These are phyloP conservation scores for Agriotes lineatus DNA, from an alignment of 2,888 invertebrate species.

Conservation along the genomic window DNA sequence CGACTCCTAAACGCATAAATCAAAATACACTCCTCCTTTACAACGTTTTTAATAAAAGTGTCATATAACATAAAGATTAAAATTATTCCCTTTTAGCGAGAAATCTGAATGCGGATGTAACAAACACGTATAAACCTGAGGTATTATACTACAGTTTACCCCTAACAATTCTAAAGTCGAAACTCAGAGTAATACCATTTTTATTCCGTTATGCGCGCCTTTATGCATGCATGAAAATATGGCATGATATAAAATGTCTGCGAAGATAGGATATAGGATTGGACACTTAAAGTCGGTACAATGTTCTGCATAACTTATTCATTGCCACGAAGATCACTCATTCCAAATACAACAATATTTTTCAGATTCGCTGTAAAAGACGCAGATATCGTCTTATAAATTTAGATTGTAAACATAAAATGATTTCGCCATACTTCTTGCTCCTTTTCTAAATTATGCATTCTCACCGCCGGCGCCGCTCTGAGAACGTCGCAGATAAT, in stretches of 20 bases:
- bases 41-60: too few relatives aligned
- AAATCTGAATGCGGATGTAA: too few relatives aligned
- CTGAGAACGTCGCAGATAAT: too few relatives aligned
- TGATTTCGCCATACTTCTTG: neutral
- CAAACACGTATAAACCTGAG: too few relatives aligned
- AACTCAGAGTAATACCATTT: neutral
- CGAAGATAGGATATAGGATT: slow-evolving; percentile 7
- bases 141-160: neutral
- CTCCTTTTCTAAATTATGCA: slow-evolving; percentile 1
- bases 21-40: too few relatives aligned
- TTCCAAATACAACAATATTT: slow-evolving; percentile 16
- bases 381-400: neutral
- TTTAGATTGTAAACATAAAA: neutral
- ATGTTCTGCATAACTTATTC: slow-evolving; percentile 19
- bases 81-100: too few relatives aligned
- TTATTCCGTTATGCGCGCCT: slow-evolving; percentile 2
- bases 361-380: neutral
- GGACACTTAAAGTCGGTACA: slow-evolving; percentile 17
- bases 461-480: neutral
- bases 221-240: slow-evolving; percentile 13
- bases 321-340: slow-evolving; percentile 12
- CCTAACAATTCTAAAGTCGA: neutral
- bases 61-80: too few relatives aligned
- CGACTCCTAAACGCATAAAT: too few relatives aligned
- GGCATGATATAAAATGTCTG: slow-evolving; percentile 20